Conservation (phyloP, 2,113 vertebrate species). For the Seriola rivoliana region DNA sequence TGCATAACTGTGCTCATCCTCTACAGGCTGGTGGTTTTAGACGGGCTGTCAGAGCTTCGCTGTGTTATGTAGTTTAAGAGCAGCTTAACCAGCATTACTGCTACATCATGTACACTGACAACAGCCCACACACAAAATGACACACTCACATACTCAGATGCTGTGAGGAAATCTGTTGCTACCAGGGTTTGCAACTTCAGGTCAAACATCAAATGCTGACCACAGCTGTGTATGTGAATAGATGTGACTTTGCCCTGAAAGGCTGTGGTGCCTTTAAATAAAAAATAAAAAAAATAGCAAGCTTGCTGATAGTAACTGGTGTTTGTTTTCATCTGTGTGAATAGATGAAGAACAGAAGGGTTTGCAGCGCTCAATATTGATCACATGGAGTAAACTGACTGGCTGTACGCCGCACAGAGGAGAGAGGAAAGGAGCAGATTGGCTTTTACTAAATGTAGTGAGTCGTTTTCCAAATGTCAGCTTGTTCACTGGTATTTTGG, state of each 20-base stretch:
- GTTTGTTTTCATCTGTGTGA: conserved; percentile 15
- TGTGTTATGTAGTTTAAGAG: conserved; percentile 61
- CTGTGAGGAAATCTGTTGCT: conserved; percentile 55
- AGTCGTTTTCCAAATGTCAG: conserved; percentile 67
- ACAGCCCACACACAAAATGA: conserved; percentile 57
- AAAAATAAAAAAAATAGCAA: not conserved
- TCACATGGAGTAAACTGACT: conserved; percentile 38
- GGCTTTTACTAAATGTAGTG: conserved; percentile 40
- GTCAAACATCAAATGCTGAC: conserved; percentile 54
- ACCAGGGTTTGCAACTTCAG: conserved; percentile 53
- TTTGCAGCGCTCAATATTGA: conserved; percentile 44
- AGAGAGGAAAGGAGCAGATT: conserved; percentile 34
- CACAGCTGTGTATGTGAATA: conserved; percentile 30
- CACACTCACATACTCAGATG: conserved; percentile 43
- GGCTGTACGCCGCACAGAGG: conserved; percentile 17
- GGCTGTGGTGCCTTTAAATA: conserved; percentile 19
- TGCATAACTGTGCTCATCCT: conserved; percentile 43
- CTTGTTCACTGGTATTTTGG: conserved; percentile 63
- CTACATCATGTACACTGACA: conserved; percentile 49
- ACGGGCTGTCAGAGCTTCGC: conserved; percentile 50
- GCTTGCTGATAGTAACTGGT: not conserved
- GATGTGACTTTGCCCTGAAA: conserved; percentile 13
- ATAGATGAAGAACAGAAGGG: conserved; percentile 27
- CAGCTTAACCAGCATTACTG: conserved; percentile 67
- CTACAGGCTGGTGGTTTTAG: conserved; percentile 48